Percentiles rank a stretch among this genome's conserved stretches.
Evolutionary conservation across 2,797 vertebrate species (phyloP).

Genomic region (Poeciliopsis presidionis): DNA sequence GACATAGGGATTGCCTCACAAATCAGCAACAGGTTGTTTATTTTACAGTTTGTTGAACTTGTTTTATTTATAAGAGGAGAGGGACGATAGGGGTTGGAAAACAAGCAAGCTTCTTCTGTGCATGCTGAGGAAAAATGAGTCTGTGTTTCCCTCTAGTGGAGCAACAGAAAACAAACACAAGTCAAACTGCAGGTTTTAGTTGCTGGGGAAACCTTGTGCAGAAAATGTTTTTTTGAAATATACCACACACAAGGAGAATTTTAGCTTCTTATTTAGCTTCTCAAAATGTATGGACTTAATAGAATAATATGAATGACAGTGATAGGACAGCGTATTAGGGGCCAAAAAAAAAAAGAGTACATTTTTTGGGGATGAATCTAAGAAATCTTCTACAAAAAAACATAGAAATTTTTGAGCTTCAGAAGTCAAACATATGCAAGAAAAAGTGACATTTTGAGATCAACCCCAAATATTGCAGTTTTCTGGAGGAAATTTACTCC

Average conservation of each 20-base stretch:
- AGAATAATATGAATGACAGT: not conserved
- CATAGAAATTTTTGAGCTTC: no score
- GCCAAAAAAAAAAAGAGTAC: no score
- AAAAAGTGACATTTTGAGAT: no score
- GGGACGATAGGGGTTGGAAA: fast-evolving
- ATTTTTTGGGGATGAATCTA: no score
- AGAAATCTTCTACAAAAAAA: no score
- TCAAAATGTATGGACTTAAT: not conserved
- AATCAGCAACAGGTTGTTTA: not conserved
- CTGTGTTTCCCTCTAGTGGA: conserved; percentile 50
- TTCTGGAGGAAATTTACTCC: no score
- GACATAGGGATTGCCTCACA: not conserved
- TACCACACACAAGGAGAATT: no score
- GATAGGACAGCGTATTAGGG: no score
- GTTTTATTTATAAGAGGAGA: not conserved
- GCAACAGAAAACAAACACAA: not conserved
- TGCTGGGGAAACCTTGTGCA: not conserved
- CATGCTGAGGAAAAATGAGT: conserved; percentile 5
- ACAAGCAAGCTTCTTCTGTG: not conserved
- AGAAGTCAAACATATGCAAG: no score
- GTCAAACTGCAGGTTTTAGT: not conserved
- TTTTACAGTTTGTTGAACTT: not conserved
- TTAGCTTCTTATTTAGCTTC: not conserved
- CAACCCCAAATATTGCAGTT: no score
- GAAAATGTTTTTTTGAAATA: not conserved